Base-by-base conservation (phyloP, 2,113 vertebrate genomes). In the Agapornis roseicollis region DNA sequence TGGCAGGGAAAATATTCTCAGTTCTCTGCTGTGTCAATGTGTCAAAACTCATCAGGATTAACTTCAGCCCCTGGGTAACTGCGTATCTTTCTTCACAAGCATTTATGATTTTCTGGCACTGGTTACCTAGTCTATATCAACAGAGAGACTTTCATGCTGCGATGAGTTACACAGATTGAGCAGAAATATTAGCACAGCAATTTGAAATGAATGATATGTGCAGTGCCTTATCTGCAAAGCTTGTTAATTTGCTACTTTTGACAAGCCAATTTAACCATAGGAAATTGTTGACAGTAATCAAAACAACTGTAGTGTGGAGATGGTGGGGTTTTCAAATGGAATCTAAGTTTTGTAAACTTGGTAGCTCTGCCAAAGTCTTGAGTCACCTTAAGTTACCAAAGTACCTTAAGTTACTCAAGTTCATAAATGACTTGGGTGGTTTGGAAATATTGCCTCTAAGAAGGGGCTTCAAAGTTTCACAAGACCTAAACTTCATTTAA, bases 1-100 rank as follows among this genome's bases (percentile, higher is more conserved):
- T 56, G 65, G 69, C 77, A 89, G 56, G 41, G 52, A 95, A 61
- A 91, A 56, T 80, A 86, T 90, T 86, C 88, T 93, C 65, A 33
- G 42, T 65, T 92, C 35, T 25, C 77, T 90, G 69, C 37, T 92
- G 77, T 90, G 90, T 94, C 85, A 88, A 17, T 71, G 61, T 81
- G 93, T 93, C 92, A 92, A 92, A 86, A 84, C 69, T 88, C 80
- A 85, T 78, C 88, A 95, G 94, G 88, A 93, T 97, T 96, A 92
- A 81, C 88, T 92, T 88, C 47, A 90, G 72, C 56, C 83, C 41
- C 31, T 76, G 80, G 73, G 80, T 94, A 69, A 81, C 77, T 84
- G 41, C 0, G 0, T 89, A 46, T 92, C 72, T 95, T 68, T 80
- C 69, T 92, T 81, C 92, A 86, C 73, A 90, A 94, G 65, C 20